Evolutionary conservation across 1,140 invertebrate genomes (phyloP), one percentile per base, ranked within the genome.

Genomic region (Manduca sexta): DNA sequence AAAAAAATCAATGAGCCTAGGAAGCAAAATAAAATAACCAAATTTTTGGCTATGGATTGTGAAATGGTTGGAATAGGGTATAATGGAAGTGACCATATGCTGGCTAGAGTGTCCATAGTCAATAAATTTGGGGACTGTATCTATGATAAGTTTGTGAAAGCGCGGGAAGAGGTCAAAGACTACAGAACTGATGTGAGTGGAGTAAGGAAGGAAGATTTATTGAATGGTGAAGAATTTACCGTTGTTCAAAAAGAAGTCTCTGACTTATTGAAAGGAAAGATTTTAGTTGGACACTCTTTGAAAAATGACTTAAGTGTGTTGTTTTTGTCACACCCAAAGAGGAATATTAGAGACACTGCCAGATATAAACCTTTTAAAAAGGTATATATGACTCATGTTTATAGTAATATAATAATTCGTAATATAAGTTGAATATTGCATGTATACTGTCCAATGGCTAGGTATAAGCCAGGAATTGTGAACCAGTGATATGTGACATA

Each of bases 11-110:
- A 31, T 38, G 45, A 45, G 10, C 50, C 44, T 16, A 55, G 54
- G 15, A 74, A 69, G 49, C 71, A 58, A 49, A 76, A 69, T 49
- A 74, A 69, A 30, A 37, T 90, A 12, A 93, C 92, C 0, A 92
- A 92, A 65, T 89, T 88, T 21, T 64, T 98, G 34, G 95, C 93
- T 0, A 93, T 99, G 74, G 97, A 99, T 80, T 99, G 97, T 82
- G 97, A 99, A 81, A 98, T 98, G 95, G 97, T 99, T 0, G 97
- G 97, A 0, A 91, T 95, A 17, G 95, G 95, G 0, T 83, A 86
- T 50, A 81, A 88, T 26, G 95, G 94, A 0, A 85, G 84, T 8
- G 93, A 96, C 16, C 93, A 92, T 69, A 94, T 96, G 88, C 60
- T 98, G 40, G 97, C 96, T 0, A 83, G 97, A 52, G 93, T 98